phyloP scores from a whole-genome alignment of 2,888 invertebrate species.

The Tetheella fluctuosa region DNA sequence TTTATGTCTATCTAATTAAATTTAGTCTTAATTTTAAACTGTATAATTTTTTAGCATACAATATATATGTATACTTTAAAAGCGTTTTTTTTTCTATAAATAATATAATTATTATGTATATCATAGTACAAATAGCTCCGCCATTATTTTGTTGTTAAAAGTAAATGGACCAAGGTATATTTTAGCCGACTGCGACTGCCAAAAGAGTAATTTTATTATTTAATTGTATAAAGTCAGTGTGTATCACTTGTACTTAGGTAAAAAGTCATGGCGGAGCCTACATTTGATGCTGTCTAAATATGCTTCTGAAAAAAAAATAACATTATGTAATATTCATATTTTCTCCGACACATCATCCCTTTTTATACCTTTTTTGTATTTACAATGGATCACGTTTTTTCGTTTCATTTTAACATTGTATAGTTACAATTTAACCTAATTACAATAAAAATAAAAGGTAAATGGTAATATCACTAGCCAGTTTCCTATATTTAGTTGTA shows the following conservation, averaged over 20 bases:
- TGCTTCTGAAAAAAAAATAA: too few species aligned
- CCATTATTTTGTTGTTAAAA: neutral
- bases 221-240: too few species aligned
- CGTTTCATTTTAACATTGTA: constrained; percentile 79
- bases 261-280: neutral
- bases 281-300: neutral
- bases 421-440: constrained; percentile 70
- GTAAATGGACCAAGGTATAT: neutral
- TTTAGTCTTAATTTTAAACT: constrained; percentile 59
- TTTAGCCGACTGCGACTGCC: neutral
- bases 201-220: too few species aligned
- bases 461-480: constrained; percentile 21
- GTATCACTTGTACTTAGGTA: too few species aligned
- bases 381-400: constrained; percentile 69
- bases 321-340: neutral
- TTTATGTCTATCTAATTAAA: constrained; percentile 74
- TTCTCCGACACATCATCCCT: constrained; percentile 27
- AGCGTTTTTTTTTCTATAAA: constrained; percentile 69
- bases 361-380: constrained; percentile 57
- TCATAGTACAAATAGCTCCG: constrained; percentile 38
- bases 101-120: constrained; percentile 50
- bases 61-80: constrained; percentile 72
- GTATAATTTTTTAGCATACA: constrained; percentile 63
- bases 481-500: neutral
- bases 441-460: constrained; percentile 19